Evolutionary conservation across 2,113 vertebrate genomes (phyloP).

Genomic region (Proteles cristata): DNA sequence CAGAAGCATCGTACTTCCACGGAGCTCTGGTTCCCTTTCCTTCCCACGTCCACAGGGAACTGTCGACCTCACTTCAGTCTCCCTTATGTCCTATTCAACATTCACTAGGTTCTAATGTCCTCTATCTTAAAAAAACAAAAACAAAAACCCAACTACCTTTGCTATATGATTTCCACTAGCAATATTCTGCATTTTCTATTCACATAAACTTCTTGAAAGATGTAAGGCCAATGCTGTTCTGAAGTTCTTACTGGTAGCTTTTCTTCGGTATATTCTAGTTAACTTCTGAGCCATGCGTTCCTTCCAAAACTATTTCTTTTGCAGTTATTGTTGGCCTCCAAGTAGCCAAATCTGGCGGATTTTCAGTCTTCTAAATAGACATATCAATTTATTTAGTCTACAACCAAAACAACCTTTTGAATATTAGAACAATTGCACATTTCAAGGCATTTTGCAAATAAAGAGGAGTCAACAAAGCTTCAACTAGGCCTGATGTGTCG

Average conservation of each 20-base stretch:
- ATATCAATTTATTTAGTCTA: neutral
- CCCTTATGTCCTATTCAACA: no score
- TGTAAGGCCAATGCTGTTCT: neutral
- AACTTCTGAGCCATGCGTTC: neutral
- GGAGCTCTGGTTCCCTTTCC: neutral
- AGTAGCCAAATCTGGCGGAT: neutral
- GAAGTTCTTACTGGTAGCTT: neutral
- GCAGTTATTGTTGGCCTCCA: neutral
- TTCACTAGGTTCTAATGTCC: neutral
- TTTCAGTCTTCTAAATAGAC: neutral
- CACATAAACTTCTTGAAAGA: neutral
- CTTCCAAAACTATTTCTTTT: neutral
- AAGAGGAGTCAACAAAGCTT: neutral
- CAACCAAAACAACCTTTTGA: neutral
- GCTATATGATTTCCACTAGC: neutral
- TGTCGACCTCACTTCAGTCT: neutral
- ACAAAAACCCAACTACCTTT: neutral
- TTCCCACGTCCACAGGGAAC: no score
- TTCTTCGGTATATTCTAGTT: neutral
- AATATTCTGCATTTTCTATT: neutral
- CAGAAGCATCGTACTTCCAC: neutral
- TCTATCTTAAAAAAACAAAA: neutral
- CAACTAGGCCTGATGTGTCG: neutral
- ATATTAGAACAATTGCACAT: neutral
- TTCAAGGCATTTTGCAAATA: neutral